Evolutionary conservation across 2,113 vertebrate species (phyloP), one percentile per base, ranked within the genome.

Genomic region (Myiozetetes cayanensis): DNA sequence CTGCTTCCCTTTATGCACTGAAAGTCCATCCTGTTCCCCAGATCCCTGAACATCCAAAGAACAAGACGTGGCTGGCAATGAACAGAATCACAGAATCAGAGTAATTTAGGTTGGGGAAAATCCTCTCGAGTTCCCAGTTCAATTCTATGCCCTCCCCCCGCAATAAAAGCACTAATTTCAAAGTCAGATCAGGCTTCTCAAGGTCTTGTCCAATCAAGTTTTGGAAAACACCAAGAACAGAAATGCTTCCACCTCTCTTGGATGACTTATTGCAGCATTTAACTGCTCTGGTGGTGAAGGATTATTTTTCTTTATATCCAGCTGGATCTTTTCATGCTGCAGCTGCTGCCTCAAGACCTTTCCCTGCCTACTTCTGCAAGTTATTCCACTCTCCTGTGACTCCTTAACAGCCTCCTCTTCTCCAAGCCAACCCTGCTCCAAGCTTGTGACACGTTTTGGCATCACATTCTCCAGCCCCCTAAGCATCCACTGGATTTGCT

Each of bases 51-150:
- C 6, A 20, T 91, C 50, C 53, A 53, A 44, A 83, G 37, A 76
- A 53, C 0, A 1, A 85, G 62, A 41, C 0, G 2, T 23, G 46
- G 33, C 9, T 91, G 74, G 56, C 33, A 86, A 47, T 0, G 3
- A 31, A 47, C 6, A 46, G 59, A 88, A 73, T 47, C 39, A 68
- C 37, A 53, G 23, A 41, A 92, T 49, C 62, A 52, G 53, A 88
- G 46, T 76, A 63, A 85, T 47, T 93, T 68, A 27, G 2, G 33
- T 8, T 58, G 74, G 31, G 7, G 0, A 8, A 31, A 66, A 72
- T 11, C 1, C 4, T 76, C 71, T 53, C 3, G 1, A 92, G 63
- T 58, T 95, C 41, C 79, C 22, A 90, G 18, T 43, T 43, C 46
- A 70, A 86, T 23, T 2, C 22, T n/a, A 25, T 44, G 17, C n/a